Evolutionary conservation across 1,140 invertebrate species (phyloP), one percentile per base, ranked within the genome.

Genomic region (Steinernema feltiae): DNA sequence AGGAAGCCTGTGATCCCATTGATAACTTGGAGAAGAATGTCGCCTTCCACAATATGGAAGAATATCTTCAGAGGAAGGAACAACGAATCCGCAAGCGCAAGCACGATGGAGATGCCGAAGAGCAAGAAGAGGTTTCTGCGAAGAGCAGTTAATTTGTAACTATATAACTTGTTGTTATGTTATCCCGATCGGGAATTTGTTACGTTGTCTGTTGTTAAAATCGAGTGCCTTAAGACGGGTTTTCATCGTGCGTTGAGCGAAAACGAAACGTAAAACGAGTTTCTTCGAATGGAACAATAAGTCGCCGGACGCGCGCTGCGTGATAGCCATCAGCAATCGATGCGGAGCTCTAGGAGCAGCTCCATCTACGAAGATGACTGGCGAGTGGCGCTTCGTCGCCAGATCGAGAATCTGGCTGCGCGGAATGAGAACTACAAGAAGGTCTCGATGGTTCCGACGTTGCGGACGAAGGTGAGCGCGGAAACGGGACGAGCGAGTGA

Each of bases 351-450:
- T 27, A 21, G 12, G 53, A 27, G 12, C 12, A 63, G 53, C 53
- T 63, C 53, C 53, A 27, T 63, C 12, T 3, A 3, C 53, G 53
- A 63, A 30, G 72, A 80, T 75, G 79, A 76, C 30, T 71, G 70
- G 48, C 71, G 76, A 70, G 32, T 80, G 70, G 79, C 77, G 21
- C 69, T 80, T 17, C 77, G 79, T 1, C 76, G 74, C 15, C 78
- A 76, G 48, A 80, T 79, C 17, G 79, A 80, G 70, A 74, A 80
- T 21, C 75, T 80, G 3, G 79, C 79, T 7, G 69, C 70, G 69
- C 32, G 75, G 71, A 80, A 80, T 74, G 79, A 80, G 21, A 30
- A 74, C 15, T 77, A 79, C 30, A 74, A 69, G 32, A 63, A 71
- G 2, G 24, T 32, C n/a, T n/a, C 30, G 53, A 0, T 71, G 30